Base-by-base conservation (phyloP, 2,113 vertebrate genomes). In the Malurus elegans region DNA sequence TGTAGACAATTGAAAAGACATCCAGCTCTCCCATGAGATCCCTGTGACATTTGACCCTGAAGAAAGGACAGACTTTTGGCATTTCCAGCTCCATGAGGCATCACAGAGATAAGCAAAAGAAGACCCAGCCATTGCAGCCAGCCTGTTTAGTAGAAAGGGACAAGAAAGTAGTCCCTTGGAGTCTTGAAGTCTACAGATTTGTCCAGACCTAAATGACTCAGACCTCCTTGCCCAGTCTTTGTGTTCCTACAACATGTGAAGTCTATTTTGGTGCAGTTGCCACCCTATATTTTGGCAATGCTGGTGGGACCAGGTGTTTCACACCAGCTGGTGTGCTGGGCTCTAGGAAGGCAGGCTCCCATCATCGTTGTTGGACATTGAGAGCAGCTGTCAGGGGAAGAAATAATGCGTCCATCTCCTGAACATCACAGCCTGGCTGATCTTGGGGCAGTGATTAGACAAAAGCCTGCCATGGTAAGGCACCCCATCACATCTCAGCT, bases 351-450 rank as follows among this genome's bases (percentile, higher is more conserved):
- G 34, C 14, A 71, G 42, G 17, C 6, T 79, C 26, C 29, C 40
- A 28, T 48, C 29, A 18, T 34, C 0, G 0, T 23, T 89, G 32
- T 12, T 10, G 3, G 85, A 42, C 7, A 5, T 0, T 15, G 16
- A 84, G 64, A 72, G 32, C 20, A 82, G 48, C 23, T 13, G 5
- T 13, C 1, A 10, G 5, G 6, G 9, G 25, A 20, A n/a, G 16
- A 79, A 75, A 32, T 8, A n/a, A 48, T 0, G 1, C 26, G 19
- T 20, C 28, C 32, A 19, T 10, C 25, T 74, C 65, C 40, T 48
- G 51, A 88, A n/a, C 10, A 21, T 34, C 42, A 53, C 18, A 36
- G 26, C 5, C 3, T 9, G n/a, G 34, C 7, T 32, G 18, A 57
- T 12, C 24, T 34, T 19, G 47, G 28, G 36, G 18, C 36, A 66